Conservation (phyloP, 2,888 invertebrate genomes). For the Hirudinaria manillensis region DNA sequence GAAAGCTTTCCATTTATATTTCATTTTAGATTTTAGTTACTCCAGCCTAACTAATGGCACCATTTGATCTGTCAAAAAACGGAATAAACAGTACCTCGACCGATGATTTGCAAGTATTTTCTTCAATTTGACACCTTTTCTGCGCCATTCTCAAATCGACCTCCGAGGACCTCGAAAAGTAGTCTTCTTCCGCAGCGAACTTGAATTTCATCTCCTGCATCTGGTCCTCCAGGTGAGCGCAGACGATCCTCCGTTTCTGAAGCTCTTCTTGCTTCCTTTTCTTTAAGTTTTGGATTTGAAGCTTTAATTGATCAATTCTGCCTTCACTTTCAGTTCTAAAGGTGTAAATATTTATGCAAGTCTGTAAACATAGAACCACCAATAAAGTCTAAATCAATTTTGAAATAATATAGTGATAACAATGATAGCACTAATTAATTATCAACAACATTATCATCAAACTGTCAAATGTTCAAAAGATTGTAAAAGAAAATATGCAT, state of each 20-base stretch:
- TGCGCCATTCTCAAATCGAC: slow-evolving; percentile 52
- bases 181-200: slow-evolving; percentile 53
- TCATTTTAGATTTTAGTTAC: too few species aligned
- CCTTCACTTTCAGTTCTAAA: slow-evolving; percentile 45
- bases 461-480: too few species aligned
- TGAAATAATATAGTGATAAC: too few species aligned
- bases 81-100: slow-evolving; percentile 26
- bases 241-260: slow-evolving; percentile 53
- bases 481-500: too few species aligned
- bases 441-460: too few species aligned
- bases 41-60: too few species aligned
- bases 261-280: slow-evolving; percentile 51
- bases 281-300: slow-evolving; percentile 48
- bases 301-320: slow-evolving; percentile 47
- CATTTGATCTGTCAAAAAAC: too few species aligned
- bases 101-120: slow-evolving; percentile 35
- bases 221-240: slow-evolving; percentile 54
- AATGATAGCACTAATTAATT: too few species aligned
- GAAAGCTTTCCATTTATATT: too few species aligned
- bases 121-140: slow-evolving; percentile 43
- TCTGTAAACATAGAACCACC: too few species aligned
- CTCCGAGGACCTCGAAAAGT: slow-evolving; percentile 53
- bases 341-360: too few species aligned
- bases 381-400: too few species aligned
- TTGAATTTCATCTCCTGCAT: slow-evolving; percentile 54